Base-by-base conservation (phyloP, 2,888 invertebrate genomes). In the Zygogramma bicolorata region DNA sequence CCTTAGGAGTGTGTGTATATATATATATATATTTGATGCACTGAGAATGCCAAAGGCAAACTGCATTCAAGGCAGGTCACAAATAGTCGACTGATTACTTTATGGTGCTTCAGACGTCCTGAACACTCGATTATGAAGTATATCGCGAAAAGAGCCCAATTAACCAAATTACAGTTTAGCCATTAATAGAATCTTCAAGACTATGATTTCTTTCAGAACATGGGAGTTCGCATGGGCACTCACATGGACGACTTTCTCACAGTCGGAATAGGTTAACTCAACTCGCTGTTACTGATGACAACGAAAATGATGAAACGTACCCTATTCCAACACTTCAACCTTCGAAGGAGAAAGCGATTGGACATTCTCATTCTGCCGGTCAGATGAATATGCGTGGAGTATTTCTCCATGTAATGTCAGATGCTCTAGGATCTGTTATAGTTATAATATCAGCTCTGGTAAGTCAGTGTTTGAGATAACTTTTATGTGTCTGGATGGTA, bases 311-410 rank as follows among this genome's bases (percentile, higher is more conserved):
- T 79, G 91, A 91, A 81, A 87, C 90, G 18, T 91, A 89, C 78
- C 88, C 89, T 31, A 88, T 88, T 69, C 89, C 89, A 20, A 85
- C 86, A 18, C 85, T 85, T 15, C 84, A 85, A 40, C 84, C 85
- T 15, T 83, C 86, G 1, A 76, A 82, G 8, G 78, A 81, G 15
- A 73, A 72, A 15, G 59, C 60, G 10, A 20, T 63, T 25, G 77
- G 80, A 40, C 90, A 91, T 78, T 88, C 88, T 3, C 90, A 90
- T 80, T 88, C 89, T 68, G 91, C 94, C 0, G 92, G 93, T 2
- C 96, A 97, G 85, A 94, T 99, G 94, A 99, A 99, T 86, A 99
- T 99, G 98, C 93, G 96, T 67, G 99, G 98, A n/a, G 99, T 99
- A n/a, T 99, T 99, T 87, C 90, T 99, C 67, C 99, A 99, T 86